Base-by-base conservation (phyloP, 1,140 invertebrate genomes). In the Alviniconcha marisindica region DNA sequence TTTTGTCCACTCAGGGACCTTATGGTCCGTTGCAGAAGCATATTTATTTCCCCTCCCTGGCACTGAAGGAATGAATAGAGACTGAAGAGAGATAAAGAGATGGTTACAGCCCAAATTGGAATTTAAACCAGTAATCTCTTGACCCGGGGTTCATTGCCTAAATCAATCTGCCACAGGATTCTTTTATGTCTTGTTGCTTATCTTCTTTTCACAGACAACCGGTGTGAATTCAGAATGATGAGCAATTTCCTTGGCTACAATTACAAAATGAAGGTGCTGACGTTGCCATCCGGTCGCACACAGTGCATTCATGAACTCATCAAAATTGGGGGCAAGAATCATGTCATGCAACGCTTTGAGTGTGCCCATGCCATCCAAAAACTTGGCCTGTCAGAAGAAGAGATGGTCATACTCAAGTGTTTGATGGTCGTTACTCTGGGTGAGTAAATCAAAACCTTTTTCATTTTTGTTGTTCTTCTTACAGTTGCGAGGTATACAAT, bases 191-290 rank as follows among this genome's bases (percentile, higher is more conserved):
- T 38, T 76, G 24, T 33, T 38, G 7, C 12, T 38, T 71, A 12
- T 40, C 38, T 36, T 12, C 12, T 28, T 15, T 33, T 42, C 38
- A 40, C 36, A 74, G 71, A 74, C 40, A 74, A 74, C 24, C 36
- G 71, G 2, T 74, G 71, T 7, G 71, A 74, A 38, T 74, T 74
- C n/a, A 21, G 71, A 18, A 74, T 74, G 71, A 15, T 42, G 38
- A 24, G 36, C 24, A 14, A 5, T 4, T 74, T 42, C 71, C 14
- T 1, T 4, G 18, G 36, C 71, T 74, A 42, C 71, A 74, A 74
- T 38, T 0, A 42, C 3, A 15, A 74, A 5, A 33, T 74, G 36
- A 40, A 74, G 38, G 71, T 74, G 71, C 12, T 74, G 21, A 74
- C 71, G 15, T 4, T 74, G 71, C 21, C n/a, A 24, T 74, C 71